Evolutionary conservation across 2,797 vertebrate genomes (phyloP).

Genomic region (Odontamblyopus lacepedii): DNA sequence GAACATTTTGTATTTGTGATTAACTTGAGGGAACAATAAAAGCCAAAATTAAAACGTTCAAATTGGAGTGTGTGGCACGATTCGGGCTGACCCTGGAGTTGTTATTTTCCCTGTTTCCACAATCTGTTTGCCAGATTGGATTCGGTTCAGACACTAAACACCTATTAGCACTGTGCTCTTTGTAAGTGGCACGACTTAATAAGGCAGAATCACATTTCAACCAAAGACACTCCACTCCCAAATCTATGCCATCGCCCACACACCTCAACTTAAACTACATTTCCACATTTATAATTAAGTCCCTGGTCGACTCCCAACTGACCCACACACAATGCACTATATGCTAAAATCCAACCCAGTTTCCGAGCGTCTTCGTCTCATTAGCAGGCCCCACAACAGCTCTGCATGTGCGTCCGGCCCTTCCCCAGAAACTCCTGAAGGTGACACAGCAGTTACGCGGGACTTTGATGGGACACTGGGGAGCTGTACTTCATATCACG

Average conservation of each 20-base stretch:
- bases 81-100: conserved; percentile 41
- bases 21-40: not conserved
- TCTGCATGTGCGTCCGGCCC: conserved; percentile 43
- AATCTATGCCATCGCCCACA: conserved; percentile 14
- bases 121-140: conserved; percentile 54
- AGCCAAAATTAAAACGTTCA: not conserved
- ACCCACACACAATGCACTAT: conserved; percentile 51
- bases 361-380: conserved; percentile 64
- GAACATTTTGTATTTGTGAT: not conserved
- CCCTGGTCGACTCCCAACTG: conserved; percentile 48
- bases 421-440: conserved; percentile 69
- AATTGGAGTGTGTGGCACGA: conserved; percentile 23
- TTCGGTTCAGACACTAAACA: conserved; percentile 55
- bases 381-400: conserved; percentile 68
- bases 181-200: conserved; percentile 44
- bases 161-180: conserved; percentile 40
- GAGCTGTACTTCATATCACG: conserved; percentile 78
- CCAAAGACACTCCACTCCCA: conserved; percentile 33
- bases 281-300: conserved; percentile 65
- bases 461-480: conserved; percentile 77
- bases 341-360: conserved; percentile 50
- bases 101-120: conserved; percentile 42
- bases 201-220: conserved; percentile 34
- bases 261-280: conserved; percentile 18
- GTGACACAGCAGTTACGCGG: conserved; percentile 79